Percentiles rank a stretch among this genome's conserved stretches.
phyloP scores from a whole-genome alignment of 2,113 vertebrate genomes.

The Baryphthengus martii region DNA sequence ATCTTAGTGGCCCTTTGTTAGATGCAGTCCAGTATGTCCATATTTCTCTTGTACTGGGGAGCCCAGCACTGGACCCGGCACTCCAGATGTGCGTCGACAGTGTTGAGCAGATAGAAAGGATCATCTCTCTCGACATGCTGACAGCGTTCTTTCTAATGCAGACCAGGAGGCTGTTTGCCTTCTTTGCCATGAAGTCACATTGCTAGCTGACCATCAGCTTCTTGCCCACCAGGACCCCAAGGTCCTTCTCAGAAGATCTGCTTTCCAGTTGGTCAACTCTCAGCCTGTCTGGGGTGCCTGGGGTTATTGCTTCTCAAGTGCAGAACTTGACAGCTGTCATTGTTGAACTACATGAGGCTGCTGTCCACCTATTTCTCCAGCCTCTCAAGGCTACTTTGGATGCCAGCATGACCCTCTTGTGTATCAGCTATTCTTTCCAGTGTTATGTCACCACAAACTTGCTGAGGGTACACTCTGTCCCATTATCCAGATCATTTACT shows the following conservation, averaged over 20 bases:
- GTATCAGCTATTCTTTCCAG: not conserved
- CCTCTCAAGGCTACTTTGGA: not conserved
- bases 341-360: not conserved
- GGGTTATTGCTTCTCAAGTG: accelerated
- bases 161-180: not conserved
- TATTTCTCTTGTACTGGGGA: not conserved
- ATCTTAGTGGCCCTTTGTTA: not conserved
- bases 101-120: not conserved
- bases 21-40: not conserved
- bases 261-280: not conserved
- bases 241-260: not conserved
- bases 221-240: not conserved
- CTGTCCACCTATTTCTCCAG: not conserved
- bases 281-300: not conserved
- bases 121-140: not conserved
- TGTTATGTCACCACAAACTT: not conserved
- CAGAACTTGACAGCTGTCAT: not conserved
- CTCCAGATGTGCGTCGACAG: not conserved
- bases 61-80: not conserved
- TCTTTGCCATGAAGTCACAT: not conserved
- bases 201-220: not conserved
- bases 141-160: not conserved
- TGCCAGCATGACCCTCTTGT: not conserved
- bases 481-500: not conserved
- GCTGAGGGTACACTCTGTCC: not conserved